These are phyloP conservation scores for Malachius bipustulatus DNA, from an alignment of 2,888 invertebrate species.

Conservation along the genomic window DNA sequence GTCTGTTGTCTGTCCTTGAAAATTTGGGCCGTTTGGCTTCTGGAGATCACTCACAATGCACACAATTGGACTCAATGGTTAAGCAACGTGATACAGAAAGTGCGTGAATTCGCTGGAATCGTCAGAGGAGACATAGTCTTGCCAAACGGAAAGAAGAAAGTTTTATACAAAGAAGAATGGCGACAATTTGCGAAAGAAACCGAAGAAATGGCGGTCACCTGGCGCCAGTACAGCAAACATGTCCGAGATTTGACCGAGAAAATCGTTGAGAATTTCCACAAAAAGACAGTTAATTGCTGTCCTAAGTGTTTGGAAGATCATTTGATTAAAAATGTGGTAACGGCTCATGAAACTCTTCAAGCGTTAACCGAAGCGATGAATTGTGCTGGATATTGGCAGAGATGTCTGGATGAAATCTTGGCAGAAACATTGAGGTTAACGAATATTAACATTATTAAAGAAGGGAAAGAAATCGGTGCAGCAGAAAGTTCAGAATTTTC, in stretches of 20 bases:
- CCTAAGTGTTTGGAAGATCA: slow-evolving; percentile 31
- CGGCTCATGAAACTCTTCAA: slow-evolving; percentile 29
- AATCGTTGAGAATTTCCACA: slow-evolving; percentile 29
- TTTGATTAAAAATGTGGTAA: slow-evolving; percentile 28
- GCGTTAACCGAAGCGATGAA: slow-evolving; percentile 32
- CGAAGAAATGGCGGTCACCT: slow-evolving; percentile 27
- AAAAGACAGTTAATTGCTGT: slow-evolving; percentile 30
- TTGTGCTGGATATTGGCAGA: slow-evolving; percentile 31
- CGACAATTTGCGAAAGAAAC: slow-evolving; percentile 26
- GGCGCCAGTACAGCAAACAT: slow-evolving; percentile 31
- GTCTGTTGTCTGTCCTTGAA: slow-evolving; percentile 33
- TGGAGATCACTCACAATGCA: slow-evolving; percentile 32
- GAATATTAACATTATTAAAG: neutral
- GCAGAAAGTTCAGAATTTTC: neutral
- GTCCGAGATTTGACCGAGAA: slow-evolving; percentile 30
- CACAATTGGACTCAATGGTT: slow-evolving; percentile 34
- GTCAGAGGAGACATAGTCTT: slow-evolving; percentile 25
- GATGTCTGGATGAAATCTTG: slow-evolving; percentile 29
- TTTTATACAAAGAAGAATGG: slow-evolving; percentile 28
- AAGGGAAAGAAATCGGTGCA: neutral
- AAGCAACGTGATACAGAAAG: slow-evolving; percentile 26
- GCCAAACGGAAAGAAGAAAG: slow-evolving; percentile 21
- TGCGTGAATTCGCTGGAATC: slow-evolving; percentile 27
- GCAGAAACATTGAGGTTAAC: slow-evolving; percentile 25
- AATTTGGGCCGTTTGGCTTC: slow-evolving; percentile 32